These are phyloP conservation scores for Epinephelus cyanopodus DNA, from an alignment of 2,113 vertebrate genomes.

Conservation along the genomic window DNA sequence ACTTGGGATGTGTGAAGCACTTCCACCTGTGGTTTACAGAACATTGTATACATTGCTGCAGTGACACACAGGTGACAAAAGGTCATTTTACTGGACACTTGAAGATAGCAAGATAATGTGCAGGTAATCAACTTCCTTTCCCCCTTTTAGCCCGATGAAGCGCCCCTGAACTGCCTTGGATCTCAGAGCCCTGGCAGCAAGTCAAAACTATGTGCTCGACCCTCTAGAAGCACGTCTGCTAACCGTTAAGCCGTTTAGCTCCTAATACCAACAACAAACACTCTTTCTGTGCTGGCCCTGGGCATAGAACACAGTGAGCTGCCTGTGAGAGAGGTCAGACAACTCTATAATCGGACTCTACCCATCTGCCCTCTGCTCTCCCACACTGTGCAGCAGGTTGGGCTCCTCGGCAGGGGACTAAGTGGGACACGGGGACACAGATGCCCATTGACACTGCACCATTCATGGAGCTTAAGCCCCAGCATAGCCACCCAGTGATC, in stretches of 20 bases:
- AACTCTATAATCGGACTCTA: constrained; percentile 83
- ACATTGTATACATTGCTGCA: not conserved
- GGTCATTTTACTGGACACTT: not conserved
- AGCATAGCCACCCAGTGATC: constrained; percentile 44
- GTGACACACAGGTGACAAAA: constrained; percentile 9
- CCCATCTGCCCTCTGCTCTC: constrained; percentile 82
- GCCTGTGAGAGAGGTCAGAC: constrained; percentile 80
- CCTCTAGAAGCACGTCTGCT: constrained; percentile 79
- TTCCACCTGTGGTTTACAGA: not conserved
- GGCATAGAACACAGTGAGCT: constrained; percentile 66
- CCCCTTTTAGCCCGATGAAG: constrained; percentile 18
- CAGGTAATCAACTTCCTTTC: not conserved
- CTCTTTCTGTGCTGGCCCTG: constrained; percentile 76
- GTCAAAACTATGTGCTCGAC: constrained; percentile 75
- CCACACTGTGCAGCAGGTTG: constrained; percentile 76
- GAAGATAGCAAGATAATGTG: not conserved
- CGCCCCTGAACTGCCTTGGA: constrained; percentile 60
- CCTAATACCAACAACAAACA: constrained; percentile 85
- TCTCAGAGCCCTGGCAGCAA: constrained; percentile 70
- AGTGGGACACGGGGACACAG: constrained; percentile 81
- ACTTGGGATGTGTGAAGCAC: too few species aligned
- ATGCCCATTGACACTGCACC: constrained; percentile 76
- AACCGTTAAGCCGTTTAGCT: constrained; percentile 84
- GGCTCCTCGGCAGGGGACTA: constrained; percentile 78
- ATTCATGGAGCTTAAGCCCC: constrained; percentile 71